Conservation (phyloP, 2,888 invertebrate species). For the Orgyia antiqua region DNA sequence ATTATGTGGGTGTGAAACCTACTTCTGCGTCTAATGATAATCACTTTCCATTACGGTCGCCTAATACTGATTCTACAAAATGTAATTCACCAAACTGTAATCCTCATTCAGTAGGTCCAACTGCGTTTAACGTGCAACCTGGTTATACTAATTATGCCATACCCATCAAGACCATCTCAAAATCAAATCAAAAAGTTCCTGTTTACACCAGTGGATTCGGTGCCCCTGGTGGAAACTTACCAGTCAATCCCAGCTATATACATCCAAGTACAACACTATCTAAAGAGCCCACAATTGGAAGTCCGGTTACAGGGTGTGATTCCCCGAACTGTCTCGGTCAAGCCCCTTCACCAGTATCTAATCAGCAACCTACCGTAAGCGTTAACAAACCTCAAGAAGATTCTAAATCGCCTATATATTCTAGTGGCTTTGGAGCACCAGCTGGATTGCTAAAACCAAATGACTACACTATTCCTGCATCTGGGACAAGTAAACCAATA, state of each 20-base stretch:
- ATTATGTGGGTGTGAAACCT: neutral
- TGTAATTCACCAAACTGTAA: slow-evolving; percentile 10
- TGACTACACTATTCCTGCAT: slow-evolving; percentile 11
- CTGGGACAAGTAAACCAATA: slow-evolving; percentile 11
- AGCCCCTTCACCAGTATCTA: too few relatives aligned
- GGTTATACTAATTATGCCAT: slow-evolving; percentile 4
- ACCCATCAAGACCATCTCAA: slow-evolving; percentile 4
- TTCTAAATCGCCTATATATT: too few relatives aligned
- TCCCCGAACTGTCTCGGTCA: neutral
- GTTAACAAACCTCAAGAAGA: too few relatives aligned
- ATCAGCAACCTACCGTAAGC: too few relatives aligned
- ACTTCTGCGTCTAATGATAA: slow-evolving; percentile 1
- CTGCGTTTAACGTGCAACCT: slow-evolving; percentile 3
- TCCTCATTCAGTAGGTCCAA: slow-evolving; percentile 3
- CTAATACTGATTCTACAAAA: neutral
- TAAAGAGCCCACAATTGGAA: neutral
- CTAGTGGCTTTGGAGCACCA: slow-evolving; percentile 48
- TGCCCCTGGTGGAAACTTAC: slow-evolving; percentile 18
- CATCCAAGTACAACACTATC: neutral
- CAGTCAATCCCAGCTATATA: slow-evolving; percentile 9
- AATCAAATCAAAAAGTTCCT: slow-evolving; percentile 14
- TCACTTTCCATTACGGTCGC: neutral
- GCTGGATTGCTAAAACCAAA: slow-evolving; percentile 27
- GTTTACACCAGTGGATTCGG: slow-evolving; percentile 20
- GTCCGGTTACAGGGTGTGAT: neutral